A percentile compares a stretch with the other conserved stretches of the same genome.
phyloP scores from a whole-genome alignment of 1,140 invertebrate genomes.

The Leptopilina clavipes region DNA sequence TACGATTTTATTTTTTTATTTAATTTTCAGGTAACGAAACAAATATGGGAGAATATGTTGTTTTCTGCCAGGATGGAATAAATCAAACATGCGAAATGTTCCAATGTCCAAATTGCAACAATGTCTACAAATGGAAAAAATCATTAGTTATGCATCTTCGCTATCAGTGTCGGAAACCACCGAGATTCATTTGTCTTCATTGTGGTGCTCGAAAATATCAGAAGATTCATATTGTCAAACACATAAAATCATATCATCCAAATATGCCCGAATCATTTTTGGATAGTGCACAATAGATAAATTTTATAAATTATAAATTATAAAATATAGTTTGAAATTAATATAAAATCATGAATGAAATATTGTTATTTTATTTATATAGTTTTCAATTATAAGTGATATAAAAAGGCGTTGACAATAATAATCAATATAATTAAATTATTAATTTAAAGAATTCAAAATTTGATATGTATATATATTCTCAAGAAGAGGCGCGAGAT shows the following conservation, averaged over 20 bases:
- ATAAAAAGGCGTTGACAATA: no score
- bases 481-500: no score
- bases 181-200: slow-evolving; percentile 74
- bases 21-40: slow-evolving; percentile 41
- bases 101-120: slow-evolving; percentile 76
- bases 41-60: slow-evolving; percentile 1
- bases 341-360: no score
- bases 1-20: background rate
- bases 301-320: slow-evolving; percentile 1
- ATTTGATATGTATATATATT: no score
- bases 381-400: no score
- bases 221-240: slow-evolving; percentile 55
- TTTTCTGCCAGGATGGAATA: background rate
- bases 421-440: no score
- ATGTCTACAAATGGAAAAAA: slow-evolving; percentile 76
- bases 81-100: slow-evolving; percentile 39
- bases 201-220: slow-evolving; percentile 61
- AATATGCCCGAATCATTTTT: slow-evolving; percentile 43
- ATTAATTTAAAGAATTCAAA: no score
- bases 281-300: slow-evolving; percentile 43
- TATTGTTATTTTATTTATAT: no score
- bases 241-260: slow-evolving; percentile 53
- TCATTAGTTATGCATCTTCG: slow-evolving; percentile 76
- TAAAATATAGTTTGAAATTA: no score
- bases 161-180: slow-evolving; percentile 75